Evolutionary conservation across 2,113 vertebrate species (phyloP), one percentile per base, ranked within the genome.

Genomic region (Phalacrocorax aristotelis): DNA sequence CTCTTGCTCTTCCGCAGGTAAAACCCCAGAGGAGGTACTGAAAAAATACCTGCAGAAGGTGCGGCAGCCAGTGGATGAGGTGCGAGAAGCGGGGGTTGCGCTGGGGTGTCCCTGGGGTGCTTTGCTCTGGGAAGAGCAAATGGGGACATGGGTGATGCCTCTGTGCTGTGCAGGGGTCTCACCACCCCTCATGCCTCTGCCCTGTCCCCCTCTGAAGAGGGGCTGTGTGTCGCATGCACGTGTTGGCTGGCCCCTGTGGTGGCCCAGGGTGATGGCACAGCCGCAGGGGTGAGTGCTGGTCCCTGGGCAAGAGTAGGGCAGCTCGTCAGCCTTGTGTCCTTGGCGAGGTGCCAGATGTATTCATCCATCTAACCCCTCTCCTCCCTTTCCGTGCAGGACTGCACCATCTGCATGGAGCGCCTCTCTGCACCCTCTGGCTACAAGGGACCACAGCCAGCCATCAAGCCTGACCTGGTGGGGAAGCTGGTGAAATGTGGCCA

Each of bases 391-490:
- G 10, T 5, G 15, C 96, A 99, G 99, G 99, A 99, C 97, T 99
- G 99, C 83, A 99, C 99, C 90, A 99, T 99, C 96, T 99, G 99
- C 64, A 99, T 99, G 99, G 99, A 99, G 96, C 97, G 98, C 21
- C 95, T 99, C 83, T 98, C 98, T 1, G 98, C 99, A 7, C 99
- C 99, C 4, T 99, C 99, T 0, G 99, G 99, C 61, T 99, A 99
- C 96, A 99, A 99, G 94, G 99, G 99, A 52, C 98, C 99, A 3
- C 98, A 98, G 91, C 98, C 97, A 0, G 97, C 97, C 0, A 58
- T 99, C 82, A 98, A 98, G 92, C 98, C 98, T 0, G 99, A 99
- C 85, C 98, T 99, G 6, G 99, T 99, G 76, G 99, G 99, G 12
- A 99, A 98, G 72, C 98, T 99, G 66, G 98, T 98, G 44, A 98